phyloP scores from a whole-genome alignment of 2,113 vertebrate species.

The Serinus canaria region DNA sequence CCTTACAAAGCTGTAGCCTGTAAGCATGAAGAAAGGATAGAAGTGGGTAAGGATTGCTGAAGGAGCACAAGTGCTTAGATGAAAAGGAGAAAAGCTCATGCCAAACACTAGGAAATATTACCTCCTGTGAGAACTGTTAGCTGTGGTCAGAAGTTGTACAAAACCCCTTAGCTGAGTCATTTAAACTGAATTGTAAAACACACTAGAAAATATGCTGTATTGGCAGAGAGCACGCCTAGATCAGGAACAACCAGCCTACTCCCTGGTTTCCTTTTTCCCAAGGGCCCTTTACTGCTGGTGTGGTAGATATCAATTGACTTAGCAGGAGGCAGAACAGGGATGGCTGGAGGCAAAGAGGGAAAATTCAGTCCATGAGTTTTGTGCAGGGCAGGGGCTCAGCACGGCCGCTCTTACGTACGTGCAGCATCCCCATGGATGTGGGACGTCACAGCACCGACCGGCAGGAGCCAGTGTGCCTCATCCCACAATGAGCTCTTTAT shows the following conservation, averaged over 20 bases:
- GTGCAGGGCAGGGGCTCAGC: neutral
- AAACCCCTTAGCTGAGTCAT: constrained; percentile 19
- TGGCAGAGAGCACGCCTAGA: neutral
- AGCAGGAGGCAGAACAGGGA: constrained; percentile 8
- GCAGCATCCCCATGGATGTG: neutral
- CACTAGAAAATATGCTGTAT: constrained; percentile 40
- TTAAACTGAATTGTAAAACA: constrained; percentile 40
- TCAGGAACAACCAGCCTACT: constrained; percentile 20
- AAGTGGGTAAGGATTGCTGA: neutral
- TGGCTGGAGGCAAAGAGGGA: constrained; percentile 29
- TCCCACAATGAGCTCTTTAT: neutral
- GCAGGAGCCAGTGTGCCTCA: neutral
- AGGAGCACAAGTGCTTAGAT: constrained; percentile 18
- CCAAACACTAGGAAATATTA: constrained; percentile 40
- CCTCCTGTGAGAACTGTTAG: constrained; percentile 15
- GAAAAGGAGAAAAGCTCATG: constrained; percentile 12
- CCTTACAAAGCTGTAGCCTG: neutral
- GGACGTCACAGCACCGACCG: fast-evolving
- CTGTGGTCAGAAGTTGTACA: constrained; percentile 38
- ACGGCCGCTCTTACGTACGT: fast-evolving
- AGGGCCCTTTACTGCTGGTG: neutral
- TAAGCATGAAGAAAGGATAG: neutral
- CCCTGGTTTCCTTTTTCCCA: constrained; percentile 21
- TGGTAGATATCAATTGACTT: neutral
- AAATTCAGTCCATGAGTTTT: neutral